A percentile compares a stretch with the other conserved stretches of the same genome.
These are phyloP conservation scores for Melanotaenia duboulayi DNA, from an alignment of 2,113 vertebrate species.

Conservation along the genomic window DNA sequence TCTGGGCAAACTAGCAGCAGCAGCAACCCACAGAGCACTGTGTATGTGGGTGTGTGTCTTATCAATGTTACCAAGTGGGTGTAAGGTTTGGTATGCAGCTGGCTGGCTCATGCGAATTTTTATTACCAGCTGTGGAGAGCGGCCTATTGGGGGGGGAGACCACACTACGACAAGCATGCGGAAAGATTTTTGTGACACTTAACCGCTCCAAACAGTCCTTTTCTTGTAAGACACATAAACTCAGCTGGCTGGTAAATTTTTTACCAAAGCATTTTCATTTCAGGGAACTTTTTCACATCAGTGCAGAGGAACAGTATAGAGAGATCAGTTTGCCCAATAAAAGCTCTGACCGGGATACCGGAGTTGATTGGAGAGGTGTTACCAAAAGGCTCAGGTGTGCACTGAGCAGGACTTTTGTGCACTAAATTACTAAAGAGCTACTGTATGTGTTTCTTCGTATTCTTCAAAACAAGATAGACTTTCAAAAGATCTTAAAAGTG, in stretches of 20 bases:
- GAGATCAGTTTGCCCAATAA: constrained; percentile 9
- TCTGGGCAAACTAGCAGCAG: constrained; percentile 58
- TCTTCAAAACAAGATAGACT: background rate
- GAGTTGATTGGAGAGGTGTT: constrained; percentile 12
- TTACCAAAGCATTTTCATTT: constrained; percentile 69
- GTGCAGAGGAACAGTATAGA: background rate
- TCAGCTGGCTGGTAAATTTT: constrained; percentile 70
- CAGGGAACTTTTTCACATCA: constrained; percentile 23
- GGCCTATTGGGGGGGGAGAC: constrained; percentile 62
- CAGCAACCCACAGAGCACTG: constrained; percentile 55
- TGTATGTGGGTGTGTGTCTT: constrained; percentile 59
- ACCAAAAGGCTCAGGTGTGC: constrained; percentile 32
- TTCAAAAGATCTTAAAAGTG: background rate
- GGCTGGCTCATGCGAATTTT: constrained; percentile 55
- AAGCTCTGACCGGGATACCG: constrained; percentile 4
- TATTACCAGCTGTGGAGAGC: constrained; percentile 62
- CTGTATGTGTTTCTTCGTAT: no score
- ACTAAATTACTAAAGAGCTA: no score
- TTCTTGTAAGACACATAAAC: constrained; percentile 71
- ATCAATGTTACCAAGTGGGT: constrained; percentile 57
- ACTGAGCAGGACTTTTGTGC: background rate
- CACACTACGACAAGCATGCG: constrained; percentile 67
- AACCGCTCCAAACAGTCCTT: constrained; percentile 55
- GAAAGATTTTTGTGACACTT: constrained; percentile 75
- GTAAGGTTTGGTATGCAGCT: constrained; percentile 65